phyloP scores from a whole-genome alignment of 2,888 invertebrate species.

The Silvanus unidentatus region DNA sequence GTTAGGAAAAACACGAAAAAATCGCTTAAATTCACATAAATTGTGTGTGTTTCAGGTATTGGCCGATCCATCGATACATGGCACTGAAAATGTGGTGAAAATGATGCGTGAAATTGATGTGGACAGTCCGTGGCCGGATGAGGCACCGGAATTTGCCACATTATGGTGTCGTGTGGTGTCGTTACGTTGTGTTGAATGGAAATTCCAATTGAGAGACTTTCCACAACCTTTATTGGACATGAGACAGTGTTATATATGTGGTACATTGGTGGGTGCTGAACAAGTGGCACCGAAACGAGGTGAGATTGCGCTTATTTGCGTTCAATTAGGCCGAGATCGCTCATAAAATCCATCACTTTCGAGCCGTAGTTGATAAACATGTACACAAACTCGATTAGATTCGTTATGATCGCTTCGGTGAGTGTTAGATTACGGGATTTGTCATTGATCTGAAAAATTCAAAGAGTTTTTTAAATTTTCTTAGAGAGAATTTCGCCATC shows the following conservation, averaged over 20 bases:
- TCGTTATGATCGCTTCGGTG: no score
- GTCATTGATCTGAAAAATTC: no score
- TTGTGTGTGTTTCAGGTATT: no score
- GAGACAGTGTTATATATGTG: conserved; percentile 80
- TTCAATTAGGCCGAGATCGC: no score
- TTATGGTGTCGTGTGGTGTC: conserved; percentile 89
- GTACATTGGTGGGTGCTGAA: conserved; percentile 85
- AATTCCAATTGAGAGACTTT: conserved; percentile 86
- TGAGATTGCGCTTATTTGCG: conserved; percentile 20
- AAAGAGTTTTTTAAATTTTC: no score
- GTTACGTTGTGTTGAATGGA: conserved; percentile 78
- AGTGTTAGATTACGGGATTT: no score
- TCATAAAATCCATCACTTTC: no score
- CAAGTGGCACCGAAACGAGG: conserved; percentile 60
- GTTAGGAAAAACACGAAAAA: conserved; percentile 25
- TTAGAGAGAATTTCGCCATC: no score
- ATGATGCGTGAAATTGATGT: conserved; percentile 77
- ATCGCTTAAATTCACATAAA: not conserved
- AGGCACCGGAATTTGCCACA: conserved; percentile 80
- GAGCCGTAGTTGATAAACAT: no score
- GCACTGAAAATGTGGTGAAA: conserved; percentile 65
- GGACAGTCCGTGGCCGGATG: conserved; percentile 89
- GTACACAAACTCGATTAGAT: no score
- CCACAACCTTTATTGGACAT: conserved; percentile 88
- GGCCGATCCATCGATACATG: conserved; percentile 84